Conservation (phyloP, 2,113 vertebrate species). For the Ailurus styani region DNA sequence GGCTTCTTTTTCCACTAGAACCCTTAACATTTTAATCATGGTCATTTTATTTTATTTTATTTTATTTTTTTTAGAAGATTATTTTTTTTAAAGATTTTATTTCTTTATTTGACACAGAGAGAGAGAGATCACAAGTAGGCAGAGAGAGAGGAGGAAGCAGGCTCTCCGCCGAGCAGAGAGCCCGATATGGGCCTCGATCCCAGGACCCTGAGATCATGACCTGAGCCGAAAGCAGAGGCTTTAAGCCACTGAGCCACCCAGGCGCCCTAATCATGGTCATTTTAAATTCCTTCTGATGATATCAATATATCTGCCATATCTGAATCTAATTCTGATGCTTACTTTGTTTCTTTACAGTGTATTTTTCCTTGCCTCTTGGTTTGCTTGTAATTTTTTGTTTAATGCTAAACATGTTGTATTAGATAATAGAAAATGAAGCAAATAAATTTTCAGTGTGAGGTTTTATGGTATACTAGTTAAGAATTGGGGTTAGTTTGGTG, state of each 20-base stretch:
- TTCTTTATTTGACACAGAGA: no score
- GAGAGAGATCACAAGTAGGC: no score
- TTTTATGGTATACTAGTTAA: background rate
- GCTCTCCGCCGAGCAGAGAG: no score
- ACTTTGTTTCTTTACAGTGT: background rate
- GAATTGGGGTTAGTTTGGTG: background rate
- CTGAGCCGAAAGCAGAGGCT: no score
- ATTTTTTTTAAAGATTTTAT: no score
- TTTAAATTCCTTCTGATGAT: background rate
- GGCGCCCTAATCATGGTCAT: background rate
- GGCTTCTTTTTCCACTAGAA: background rate
- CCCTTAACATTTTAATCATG: background rate
- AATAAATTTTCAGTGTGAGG: background rate
- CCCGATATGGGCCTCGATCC: no score
- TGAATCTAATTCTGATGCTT: background rate
- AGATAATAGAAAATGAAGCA: background rate
- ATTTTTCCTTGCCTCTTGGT: background rate
- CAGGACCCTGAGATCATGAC: no score
- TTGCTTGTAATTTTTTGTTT: background rate
- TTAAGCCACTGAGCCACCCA: no score
- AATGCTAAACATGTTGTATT: background rate
- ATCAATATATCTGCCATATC: background rate
- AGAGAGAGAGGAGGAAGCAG: no score
- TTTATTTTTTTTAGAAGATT: no score
- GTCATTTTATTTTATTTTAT: no score